Conservation (phyloP, 2,797 vertebrate species). For the Siniperca undulata region DNA sequence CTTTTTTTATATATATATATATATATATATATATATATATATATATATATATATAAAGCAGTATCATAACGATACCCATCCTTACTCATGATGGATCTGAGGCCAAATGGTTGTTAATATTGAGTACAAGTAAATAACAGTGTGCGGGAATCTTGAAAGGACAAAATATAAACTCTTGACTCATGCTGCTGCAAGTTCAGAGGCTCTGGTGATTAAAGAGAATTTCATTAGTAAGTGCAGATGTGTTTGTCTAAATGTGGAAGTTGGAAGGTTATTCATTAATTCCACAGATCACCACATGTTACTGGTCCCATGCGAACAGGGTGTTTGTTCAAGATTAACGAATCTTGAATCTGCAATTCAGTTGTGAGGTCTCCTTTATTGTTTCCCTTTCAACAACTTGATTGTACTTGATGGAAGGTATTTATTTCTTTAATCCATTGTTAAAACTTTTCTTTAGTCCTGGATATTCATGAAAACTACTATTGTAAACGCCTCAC, state of each 20-base stretch:
- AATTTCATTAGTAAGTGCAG: not conserved
- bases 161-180: not conserved
- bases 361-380: not conserved
- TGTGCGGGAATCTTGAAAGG: not conserved
- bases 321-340: constrained; percentile 21
- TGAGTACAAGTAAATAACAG: not conserved
- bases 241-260: constrained; percentile 13
- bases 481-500: not conserved
- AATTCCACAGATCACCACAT: constrained; percentile 10
- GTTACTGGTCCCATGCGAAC: not conserved
- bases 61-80: too few relatives aligned
- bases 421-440: not conserved
- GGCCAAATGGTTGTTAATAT: not conserved
- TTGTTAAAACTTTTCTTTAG: constrained; percentile 23
- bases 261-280: constrained; percentile 6
- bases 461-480: constrained; percentile 18
- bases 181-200: not conserved
- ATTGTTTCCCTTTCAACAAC: constrained; percentile 5
- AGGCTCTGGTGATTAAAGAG: not conserved
- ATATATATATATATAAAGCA: too few relatives aligned
- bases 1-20: too few relatives aligned
- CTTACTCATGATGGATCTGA: not conserved
- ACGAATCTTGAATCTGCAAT: not conserved
- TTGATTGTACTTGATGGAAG: not conserved
- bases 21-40: too few relatives aligned